Evolutionary conservation across 2,113 vertebrate species (phyloP).

Genomic region (Scartelaos histophorus): DNA sequence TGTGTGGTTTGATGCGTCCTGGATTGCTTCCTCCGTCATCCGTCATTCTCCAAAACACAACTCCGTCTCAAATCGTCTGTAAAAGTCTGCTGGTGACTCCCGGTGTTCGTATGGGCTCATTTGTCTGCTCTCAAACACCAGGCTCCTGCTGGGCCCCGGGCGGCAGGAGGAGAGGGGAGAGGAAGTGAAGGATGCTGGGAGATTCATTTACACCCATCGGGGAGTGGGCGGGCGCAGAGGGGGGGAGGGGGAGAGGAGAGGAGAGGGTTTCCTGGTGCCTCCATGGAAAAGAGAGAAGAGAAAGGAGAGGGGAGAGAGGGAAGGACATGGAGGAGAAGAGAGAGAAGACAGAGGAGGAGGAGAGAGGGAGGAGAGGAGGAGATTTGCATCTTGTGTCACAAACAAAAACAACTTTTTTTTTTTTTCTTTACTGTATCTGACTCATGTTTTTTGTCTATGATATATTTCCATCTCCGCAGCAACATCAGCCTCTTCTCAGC

Average conservation of each 20-base stretch:
- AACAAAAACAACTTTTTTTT: background rate
- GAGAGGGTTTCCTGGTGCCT: constrained; percentile 25
- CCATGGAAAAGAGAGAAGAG: constrained; percentile 26
- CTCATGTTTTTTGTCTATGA: background rate
- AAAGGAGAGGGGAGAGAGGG: too few species aligned
- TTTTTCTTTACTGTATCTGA: background rate
- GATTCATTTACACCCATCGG: constrained; percentile 12
- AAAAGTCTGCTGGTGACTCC: background rate
- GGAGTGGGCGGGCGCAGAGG: background rate
- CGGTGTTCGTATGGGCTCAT: background rate
- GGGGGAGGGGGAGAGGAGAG: background rate
- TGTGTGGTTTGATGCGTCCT: background rate
- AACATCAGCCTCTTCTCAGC: too few species aligned
- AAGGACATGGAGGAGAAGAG: too few species aligned
- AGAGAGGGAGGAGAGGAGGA: background rate
- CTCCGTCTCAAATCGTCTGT: background rate
- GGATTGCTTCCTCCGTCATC: background rate
- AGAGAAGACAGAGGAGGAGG: too few species aligned
- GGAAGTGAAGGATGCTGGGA: constrained; percentile 1
- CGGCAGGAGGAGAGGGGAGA: background rate
- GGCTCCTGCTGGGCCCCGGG: background rate
- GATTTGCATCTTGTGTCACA: background rate
- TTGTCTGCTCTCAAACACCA: background rate
- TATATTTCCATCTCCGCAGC: too few species aligned
- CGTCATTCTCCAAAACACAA: background rate